Percentiles rank a stretch among this genome's conserved stretches.
phyloP scores from a whole-genome alignment of 2,113 vertebrate species.

The Pomatorhinus ruficollis region DNA sequence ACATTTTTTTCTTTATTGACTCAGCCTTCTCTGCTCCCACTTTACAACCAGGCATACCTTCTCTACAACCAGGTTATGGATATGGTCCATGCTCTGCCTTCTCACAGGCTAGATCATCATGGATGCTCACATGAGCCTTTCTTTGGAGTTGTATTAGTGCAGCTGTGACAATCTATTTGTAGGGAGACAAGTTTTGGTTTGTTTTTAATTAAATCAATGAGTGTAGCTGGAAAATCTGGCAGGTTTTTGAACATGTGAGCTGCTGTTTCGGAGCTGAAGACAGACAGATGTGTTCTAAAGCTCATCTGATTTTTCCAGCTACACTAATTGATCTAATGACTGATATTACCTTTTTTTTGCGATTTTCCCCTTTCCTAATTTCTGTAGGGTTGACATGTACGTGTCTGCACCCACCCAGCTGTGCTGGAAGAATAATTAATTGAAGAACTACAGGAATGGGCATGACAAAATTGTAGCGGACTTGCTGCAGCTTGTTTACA shows the following conservation, averaged over 20 bases:
- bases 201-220: slow-evolving; percentile 18
- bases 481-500: background rate
- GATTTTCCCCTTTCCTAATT: slow-evolving; percentile 7
- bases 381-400: background rate
- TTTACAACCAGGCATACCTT: background rate
- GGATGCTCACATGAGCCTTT: background rate
- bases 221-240: background rate
- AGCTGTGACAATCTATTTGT: background rate
- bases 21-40: background rate
- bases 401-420: background rate
- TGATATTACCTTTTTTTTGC: background rate
- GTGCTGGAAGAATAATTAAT: background rate
- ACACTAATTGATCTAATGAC: background rate
- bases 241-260: background rate
- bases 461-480: background rate
- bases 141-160: background rate
- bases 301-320: slow-evolving; percentile 18
- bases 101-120: background rate
- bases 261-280: slow-evolving; percentile 2
- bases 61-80: background rate
- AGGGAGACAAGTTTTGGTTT: background rate
- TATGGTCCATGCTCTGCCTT: background rate
- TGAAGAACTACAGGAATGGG: background rate
- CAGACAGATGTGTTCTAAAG: background rate
- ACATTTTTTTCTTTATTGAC: background rate